A percentile compares a stretch with the other conserved stretches of the same genome.
These are phyloP conservation scores for Coelopa frigida DNA, from an alignment of 1,140 invertebrate species.

Conservation along the genomic window DNA sequence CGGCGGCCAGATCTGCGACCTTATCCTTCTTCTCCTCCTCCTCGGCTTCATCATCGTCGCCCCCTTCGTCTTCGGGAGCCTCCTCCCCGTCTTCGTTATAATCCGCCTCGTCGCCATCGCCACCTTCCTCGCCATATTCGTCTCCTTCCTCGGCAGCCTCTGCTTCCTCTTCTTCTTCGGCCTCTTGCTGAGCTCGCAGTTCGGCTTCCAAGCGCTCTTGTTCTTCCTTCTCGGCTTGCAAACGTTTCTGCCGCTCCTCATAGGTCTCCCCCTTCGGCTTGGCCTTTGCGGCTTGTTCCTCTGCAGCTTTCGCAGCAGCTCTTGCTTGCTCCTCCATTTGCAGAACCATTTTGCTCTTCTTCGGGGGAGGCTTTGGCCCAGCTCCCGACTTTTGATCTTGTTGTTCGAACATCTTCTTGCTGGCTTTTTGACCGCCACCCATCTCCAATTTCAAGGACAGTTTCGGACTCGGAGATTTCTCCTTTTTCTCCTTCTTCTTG, in stretches of 20 bases:
- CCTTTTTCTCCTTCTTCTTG: slow-evolving; percentile 43
- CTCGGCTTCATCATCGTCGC: slow-evolving; percentile 23
- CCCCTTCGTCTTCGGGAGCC: slow-evolving; percentile 22
- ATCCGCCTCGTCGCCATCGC: slow-evolving; percentile 20
- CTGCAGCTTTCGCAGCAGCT: slow-evolving; percentile 38
- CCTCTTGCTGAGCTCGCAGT: slow-evolving; percentile 27
- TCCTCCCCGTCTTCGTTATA: slow-evolving; percentile 24
- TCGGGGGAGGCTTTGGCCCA: slow-evolving; percentile 38
- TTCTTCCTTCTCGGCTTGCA: slow-evolving; percentile 37
- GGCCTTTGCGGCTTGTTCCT: slow-evolving; percentile 31
- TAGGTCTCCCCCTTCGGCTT: slow-evolving; percentile 40
- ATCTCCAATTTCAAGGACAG: slow-evolving; percentile 43
- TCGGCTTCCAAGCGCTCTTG: slow-evolving; percentile 33
- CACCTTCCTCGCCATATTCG: slow-evolving; percentile 15
- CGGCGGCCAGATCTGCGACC: slow-evolving; percentile 13
- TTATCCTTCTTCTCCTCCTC: slow-evolving; percentile 18
- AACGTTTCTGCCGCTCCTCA: slow-evolving; percentile 38
- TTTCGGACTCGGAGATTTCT: slow-evolving; percentile 41
- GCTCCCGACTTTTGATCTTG: slow-evolving; percentile 16
- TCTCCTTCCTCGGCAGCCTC: slow-evolving; percentile 31
- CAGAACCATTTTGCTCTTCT: slow-evolving; percentile 41
- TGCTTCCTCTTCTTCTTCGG: slow-evolving; percentile 20
- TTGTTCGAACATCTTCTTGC: slow-evolving; percentile 42
- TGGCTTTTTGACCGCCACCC: slow-evolving; percentile 38
- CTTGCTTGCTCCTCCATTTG: slow-evolving; percentile 41